Evolutionary conservation across 2,113 vertebrate species (phyloP).

Genomic region (Lathamus discolor): DNA sequence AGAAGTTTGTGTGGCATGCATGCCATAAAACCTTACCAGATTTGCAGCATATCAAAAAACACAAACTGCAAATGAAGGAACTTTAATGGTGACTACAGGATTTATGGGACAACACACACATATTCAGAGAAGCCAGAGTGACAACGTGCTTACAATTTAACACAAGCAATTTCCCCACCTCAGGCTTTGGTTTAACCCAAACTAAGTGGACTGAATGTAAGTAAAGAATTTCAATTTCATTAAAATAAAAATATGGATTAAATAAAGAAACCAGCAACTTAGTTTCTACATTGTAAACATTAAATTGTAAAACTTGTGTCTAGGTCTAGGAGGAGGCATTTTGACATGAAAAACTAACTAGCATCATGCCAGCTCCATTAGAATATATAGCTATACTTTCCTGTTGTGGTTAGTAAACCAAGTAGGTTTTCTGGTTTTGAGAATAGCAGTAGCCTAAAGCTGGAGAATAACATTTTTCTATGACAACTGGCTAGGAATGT

Average conservation of each 20-base stretch:
- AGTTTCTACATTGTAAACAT: not conserved
- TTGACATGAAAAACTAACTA: not conserved
- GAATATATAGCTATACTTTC: not conserved
- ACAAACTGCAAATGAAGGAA: not conserved
- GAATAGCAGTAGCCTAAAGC: not conserved
- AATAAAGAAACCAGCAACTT: not conserved
- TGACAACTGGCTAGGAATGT: not conserved
- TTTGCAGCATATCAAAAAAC: not conserved
- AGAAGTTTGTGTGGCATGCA: not conserved
- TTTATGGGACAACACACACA: not conserved
- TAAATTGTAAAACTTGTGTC: not conserved
- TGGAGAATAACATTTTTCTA: not conserved
- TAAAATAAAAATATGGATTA: not conserved
- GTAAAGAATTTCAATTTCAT: not conserved
- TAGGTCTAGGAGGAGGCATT: not conserved
- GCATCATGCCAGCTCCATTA: not conserved
- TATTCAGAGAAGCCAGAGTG: not conserved
- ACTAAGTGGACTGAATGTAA: not conserved
- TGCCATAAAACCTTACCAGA: not conserved
- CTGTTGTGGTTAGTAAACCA: not conserved
- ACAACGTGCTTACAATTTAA: not conserved
- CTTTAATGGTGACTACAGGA: not conserved
- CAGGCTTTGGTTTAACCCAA: not conserved
- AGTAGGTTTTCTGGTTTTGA: not conserved
- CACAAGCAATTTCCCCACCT: not conserved